These are phyloP conservation scores for Drosophila yakuba DNA, from an alignment of 1,140 invertebrate genomes.

Conservation along the genomic window DNA sequence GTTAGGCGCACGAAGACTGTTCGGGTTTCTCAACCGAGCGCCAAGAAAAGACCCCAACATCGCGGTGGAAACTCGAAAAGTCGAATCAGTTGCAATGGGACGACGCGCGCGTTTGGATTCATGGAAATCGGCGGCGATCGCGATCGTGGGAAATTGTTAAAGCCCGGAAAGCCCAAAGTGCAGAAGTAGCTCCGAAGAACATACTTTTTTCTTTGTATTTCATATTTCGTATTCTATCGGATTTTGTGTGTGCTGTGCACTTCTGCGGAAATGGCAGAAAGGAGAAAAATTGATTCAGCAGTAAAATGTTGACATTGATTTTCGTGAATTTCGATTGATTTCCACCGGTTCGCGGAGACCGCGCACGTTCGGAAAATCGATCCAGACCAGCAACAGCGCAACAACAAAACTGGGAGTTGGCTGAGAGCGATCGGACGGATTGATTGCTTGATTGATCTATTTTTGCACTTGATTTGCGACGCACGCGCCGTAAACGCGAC, in stretches of 20 bases:
- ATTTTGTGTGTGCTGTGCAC: slow-evolving; percentile 29
- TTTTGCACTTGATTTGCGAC: slow-evolving; percentile 83
- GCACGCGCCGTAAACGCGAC: slow-evolving; percentile 73
- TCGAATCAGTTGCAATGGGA: slow-evolving; percentile 37
- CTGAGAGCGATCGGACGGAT: slow-evolving; percentile 55
- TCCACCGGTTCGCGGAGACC: slow-evolving; percentile 25
- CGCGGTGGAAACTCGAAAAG: slow-evolving; percentile 13
- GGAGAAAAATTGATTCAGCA: slow-evolving; percentile 57
- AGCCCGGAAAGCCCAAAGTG: slow-evolving; percentile 51
- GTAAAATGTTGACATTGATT: slow-evolving; percentile 59
- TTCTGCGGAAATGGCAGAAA: slow-evolving; percentile 57
- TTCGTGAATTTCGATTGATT: slow-evolving; percentile 55
- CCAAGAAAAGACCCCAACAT: slow-evolving; percentile 6
- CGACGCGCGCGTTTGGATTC: slow-evolving; percentile 67
- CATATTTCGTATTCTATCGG: slow-evolving; percentile 5
- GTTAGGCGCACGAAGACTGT: neutral
- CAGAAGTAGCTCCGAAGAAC: slow-evolving; percentile 30
- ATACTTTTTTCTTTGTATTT: slow-evolving; percentile 35
- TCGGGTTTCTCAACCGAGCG: slow-evolving; percentile 10
- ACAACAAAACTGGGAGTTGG: slow-evolving; percentile 36
- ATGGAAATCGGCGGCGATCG: slow-evolving; percentile 50
- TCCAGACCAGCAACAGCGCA: slow-evolving; percentile 16
- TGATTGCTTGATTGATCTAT: slow-evolving; percentile 83
- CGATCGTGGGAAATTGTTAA: slow-evolving; percentile 64
- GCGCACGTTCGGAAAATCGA: slow-evolving; percentile 26